Base-by-base conservation (phyloP, 2,888 invertebrate species). In the Scrobipalpa costella region DNA sequence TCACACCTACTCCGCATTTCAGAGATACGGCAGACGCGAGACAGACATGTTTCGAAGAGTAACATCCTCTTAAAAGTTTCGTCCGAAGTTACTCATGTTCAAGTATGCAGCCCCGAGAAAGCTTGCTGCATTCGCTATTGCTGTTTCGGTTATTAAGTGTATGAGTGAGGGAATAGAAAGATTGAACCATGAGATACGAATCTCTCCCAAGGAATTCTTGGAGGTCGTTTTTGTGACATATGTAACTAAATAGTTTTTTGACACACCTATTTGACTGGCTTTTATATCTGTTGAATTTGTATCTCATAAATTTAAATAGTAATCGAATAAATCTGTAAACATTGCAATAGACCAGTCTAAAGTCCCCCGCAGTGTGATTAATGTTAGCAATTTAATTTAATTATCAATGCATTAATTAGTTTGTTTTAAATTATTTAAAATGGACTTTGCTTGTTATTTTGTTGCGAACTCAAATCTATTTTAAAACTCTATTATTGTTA, bases 1-100 rank as follows among this genome's bases (percentile, higher is more conserved):
- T 57, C 19, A 62, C 62, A 57, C 62, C 62, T 57, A 62, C 62
- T 57, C 61, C 47, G 52, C 21, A 52, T 52, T 38, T 38, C n/a
- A 52, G 61, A 61, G 52, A 52, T 52, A 61, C 58, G 58, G 19
- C 40, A 55, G 55, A 55, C 55, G 55, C 34, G 34, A 34, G 33
- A 55, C 34, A 34, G 55, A 55, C 50, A 21, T 55, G 33, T 55
- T 55, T 34, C 55, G 34, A 55, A 55, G 34, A 34, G 15, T n/a
- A 15, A 55, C 34, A 55, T 55, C n/a, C 55, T 49, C 17, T 8
- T 49, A 27, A 15, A 33, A 55, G 55, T 34, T 34, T 27, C 15
- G 55, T 34, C 27, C n/a, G n/a, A 34, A 34, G 34, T 52, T 27
- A 49, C 49, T 44, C n/a, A 44, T 44, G 44, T 15, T n/a, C 44